A percentile compares a stretch with the other conserved stretches of the same genome.
phyloP scores from a whole-genome alignment of 2,113 vertebrate genomes.

The Corythoichthys haematopterus region DNA sequence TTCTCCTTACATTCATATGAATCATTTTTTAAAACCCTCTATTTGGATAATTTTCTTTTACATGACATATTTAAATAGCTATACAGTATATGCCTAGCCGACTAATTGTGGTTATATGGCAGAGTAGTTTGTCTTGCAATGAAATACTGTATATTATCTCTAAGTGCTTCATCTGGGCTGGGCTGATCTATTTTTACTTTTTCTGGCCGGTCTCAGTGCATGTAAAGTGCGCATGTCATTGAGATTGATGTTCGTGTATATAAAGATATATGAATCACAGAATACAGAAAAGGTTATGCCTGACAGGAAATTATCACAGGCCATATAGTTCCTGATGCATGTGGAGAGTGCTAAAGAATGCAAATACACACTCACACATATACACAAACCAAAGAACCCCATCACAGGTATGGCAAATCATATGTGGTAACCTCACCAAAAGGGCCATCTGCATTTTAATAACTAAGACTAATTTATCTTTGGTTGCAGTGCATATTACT shows the following conservation, averaged over 20 bases:
- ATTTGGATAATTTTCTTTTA: background rate
- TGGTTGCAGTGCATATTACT: conserved; percentile 28
- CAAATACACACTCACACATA: too few relatives aligned
- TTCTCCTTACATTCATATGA: conserved; percentile 19
- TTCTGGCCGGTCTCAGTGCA: conserved; percentile 9
- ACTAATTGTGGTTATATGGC: background rate
- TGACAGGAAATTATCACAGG: conserved; percentile 43
- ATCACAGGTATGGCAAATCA: conserved; percentile 38
- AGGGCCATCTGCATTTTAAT: conserved; percentile 61
- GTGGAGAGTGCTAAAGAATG: conserved; percentile 10
- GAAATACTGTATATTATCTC: background rate
- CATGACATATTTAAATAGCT: background rate
- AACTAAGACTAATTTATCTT: conserved; percentile 50
- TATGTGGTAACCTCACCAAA: conserved; percentile 34
- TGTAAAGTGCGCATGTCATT: conserved; percentile 11
- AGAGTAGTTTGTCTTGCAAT: background rate
- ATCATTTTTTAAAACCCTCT: background rate
- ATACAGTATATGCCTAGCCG: background rate
- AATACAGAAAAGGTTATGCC: conserved; percentile 42
- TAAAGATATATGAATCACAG: conserved; percentile 42
- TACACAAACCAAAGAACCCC: conserved; percentile 6
- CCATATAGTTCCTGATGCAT: conserved; percentile 30
- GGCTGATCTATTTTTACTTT: conserved; percentile 21
- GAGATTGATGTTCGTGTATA: conserved; percentile 35
- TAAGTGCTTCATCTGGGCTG: background rate